phyloP scores from a whole-genome alignment of 2,113 vertebrate species.

The Anolis carolinensis region DNA sequence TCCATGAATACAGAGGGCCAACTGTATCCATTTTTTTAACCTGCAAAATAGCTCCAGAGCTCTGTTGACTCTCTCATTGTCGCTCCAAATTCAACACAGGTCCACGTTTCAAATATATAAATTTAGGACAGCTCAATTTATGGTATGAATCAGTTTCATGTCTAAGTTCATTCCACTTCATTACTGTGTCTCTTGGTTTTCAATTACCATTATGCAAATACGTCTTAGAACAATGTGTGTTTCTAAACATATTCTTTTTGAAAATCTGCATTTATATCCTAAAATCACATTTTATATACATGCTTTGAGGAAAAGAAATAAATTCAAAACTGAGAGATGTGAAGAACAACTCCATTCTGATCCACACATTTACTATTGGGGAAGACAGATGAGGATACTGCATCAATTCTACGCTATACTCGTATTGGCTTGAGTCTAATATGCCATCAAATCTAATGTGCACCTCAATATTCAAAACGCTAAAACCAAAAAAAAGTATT shows the following conservation, averaged over 20 bases:
- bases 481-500: too few species aligned
- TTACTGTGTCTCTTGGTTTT: too few species aligned
- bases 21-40: too few species aligned
- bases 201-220: too few species aligned
- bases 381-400: neutral
- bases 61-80: neutral
- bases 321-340: neutral
- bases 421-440: too few species aligned
- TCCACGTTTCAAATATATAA: neutral
- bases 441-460: too few species aligned
- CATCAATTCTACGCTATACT: too few species aligned
- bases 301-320: neutral
- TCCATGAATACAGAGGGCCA: too few species aligned
- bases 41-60: neutral
- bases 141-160: neutral
- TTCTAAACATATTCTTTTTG: too few species aligned
- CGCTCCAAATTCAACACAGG: neutral
- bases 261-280: neutral
- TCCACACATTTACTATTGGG: neutral
- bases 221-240: too few species aligned
- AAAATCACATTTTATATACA: neutral
- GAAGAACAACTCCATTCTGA: neutral
- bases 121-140: neutral
- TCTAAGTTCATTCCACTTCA: neutral
- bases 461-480: too few species aligned